phyloP scores from a whole-genome alignment of 2,113 vertebrate species.

The Terrapene triunguis region DNA sequence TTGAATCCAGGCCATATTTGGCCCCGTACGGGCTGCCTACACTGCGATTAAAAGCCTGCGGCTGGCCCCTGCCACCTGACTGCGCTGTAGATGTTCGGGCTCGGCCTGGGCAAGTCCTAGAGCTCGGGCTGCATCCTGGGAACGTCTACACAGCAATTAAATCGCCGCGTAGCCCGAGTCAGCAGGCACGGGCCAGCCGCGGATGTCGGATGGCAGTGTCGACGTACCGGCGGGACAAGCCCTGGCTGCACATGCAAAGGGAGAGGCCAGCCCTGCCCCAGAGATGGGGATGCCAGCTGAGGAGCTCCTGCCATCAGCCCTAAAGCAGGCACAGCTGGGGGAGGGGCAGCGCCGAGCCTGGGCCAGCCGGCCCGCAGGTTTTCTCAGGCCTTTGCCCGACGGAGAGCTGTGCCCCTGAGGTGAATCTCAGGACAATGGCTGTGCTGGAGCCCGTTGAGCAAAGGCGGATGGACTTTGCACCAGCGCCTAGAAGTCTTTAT shows the following conservation, averaged over 20 bases:
- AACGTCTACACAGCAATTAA: not conserved
- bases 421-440: not conserved
- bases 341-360: not conserved
- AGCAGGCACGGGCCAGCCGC: not conserved
- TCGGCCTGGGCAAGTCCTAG: not conserved
- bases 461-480: not conserved
- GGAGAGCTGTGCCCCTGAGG: not conserved
- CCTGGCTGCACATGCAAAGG: too few species aligned
- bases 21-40: not conserved
- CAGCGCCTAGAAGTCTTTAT: too few species aligned
- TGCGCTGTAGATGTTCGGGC: not conserved
- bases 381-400: not conserved
- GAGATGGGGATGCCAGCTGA: not conserved
- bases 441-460: not conserved
- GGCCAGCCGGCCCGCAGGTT: not conserved
- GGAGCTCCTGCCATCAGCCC: not conserved
- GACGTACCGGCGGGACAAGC: not conserved
- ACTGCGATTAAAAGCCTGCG: not conserved
- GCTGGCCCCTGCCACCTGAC: not conserved
- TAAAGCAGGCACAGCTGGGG: not conserved
- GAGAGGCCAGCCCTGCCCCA: not conserved
- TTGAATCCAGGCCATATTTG: not conserved
- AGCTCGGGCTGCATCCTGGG: too few species aligned
- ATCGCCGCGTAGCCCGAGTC: not conserved
- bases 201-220: not conserved